Percentiles rank a stretch among this genome's conserved stretches.
These are phyloP conservation scores for Cyprinus carpio DNA, from an alignment of 2,113 vertebrate genomes.

Conservation along the genomic window DNA sequence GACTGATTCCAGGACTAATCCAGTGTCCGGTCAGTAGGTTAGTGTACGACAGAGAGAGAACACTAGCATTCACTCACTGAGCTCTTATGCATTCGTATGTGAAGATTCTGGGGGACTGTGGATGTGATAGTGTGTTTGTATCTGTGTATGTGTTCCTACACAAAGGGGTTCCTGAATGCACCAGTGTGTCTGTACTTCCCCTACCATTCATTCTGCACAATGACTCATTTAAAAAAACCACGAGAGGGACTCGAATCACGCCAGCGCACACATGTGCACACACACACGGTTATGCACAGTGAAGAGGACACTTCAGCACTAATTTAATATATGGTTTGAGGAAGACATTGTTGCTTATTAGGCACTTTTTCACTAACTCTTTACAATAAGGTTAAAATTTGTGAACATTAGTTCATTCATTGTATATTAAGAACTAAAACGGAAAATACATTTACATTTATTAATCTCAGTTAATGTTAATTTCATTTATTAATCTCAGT, in stretches of 20 bases:
- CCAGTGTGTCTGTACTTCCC: conserved; percentile 36
- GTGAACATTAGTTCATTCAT: no score
- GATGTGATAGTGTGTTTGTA: conserved; percentile 10
- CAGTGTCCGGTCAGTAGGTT: neutral
- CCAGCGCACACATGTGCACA: neutral
- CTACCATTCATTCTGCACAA: conserved; percentile 41
- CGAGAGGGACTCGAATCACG: neutral
- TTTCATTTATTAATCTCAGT: no score
- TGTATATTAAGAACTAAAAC: no score
- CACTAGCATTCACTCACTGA: neutral
- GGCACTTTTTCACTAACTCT: neutral
- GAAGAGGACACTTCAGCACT: conserved; percentile 12
- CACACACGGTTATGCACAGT: neutral
- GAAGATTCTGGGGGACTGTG: conserved; percentile 34
- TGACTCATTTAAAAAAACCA: conserved; percentile 48
- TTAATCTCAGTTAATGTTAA: no score
- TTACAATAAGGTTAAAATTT: no score
- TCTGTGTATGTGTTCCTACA: conserved; percentile 21
- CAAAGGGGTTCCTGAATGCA: conserved; percentile 48
- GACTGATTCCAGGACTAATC: neutral
- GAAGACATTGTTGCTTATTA: conserved; percentile 3
- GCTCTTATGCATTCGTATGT: neutral
- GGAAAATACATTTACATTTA: no score
- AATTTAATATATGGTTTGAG: conserved; percentile 16
- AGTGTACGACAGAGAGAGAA: neutral